phyloP scores from a whole-genome alignment of 2,797 vertebrate genomes.

The Limnodromus scolopaceus region DNA sequence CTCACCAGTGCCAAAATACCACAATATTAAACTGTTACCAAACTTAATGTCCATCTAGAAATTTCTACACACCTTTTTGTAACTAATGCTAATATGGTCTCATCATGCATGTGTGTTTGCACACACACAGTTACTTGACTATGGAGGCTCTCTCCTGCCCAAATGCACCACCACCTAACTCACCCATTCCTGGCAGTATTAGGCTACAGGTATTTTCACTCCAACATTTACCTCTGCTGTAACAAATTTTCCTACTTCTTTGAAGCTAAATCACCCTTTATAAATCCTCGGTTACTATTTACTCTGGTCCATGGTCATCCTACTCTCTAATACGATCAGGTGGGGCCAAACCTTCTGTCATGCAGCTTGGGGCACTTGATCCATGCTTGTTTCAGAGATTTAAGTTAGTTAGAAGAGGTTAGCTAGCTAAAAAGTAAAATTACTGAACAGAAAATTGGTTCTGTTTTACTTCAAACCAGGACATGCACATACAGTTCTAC shows the following conservation, averaged over 20 bases:
- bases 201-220: background rate
- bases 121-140: fast-evolving
- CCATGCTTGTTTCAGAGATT: background rate
- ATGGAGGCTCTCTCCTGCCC: fast-evolving
- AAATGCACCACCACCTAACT: background rate
- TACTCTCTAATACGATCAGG: background rate
- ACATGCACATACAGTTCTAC: background rate
- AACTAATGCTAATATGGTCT: background rate
- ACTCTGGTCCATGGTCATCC: background rate
- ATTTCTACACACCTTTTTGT: background rate
- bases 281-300: background rate
- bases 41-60: background rate
- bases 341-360: background rate
- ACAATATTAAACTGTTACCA: background rate
- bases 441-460: background rate
- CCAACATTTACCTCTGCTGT: background rate
- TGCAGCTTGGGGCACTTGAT: background rate
- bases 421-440: background rate
- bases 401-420: background rate
- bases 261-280: background rate
- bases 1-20: too few species aligned
- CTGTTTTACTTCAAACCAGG: background rate
- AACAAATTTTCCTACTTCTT: background rate
- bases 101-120: fast-evolving
- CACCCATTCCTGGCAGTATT: background rate